Evolutionary conservation across 2,797 vertebrate species (phyloP), one percentile per base, ranked within the genome.

Genomic region (Muraenolepis orangiensis): DNA sequence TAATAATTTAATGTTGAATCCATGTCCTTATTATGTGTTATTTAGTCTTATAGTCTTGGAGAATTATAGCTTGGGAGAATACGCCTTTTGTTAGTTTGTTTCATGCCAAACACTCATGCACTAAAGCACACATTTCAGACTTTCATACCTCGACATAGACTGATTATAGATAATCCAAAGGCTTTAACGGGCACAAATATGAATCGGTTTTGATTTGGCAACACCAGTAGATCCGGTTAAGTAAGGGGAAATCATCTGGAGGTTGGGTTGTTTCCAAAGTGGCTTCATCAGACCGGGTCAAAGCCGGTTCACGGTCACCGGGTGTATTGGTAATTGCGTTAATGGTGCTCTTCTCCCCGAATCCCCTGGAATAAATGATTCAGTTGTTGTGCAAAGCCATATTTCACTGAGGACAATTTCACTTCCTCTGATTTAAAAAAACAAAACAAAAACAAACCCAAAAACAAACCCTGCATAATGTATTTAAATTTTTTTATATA

Each of bases 191-290:
- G 74, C 51, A 29, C 76, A 78, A 82, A 89, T 89, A 85, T 81
- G 28, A 84, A 81, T 72, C 71, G 73, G 68, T 84, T 85, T 85
- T 84, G 84, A 86, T 89, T 86, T 89, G 88, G 78, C 85, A 89
- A 86, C 87, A 89, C 29, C 31, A 7, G 26, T 79, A 72, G 79
- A 84, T 83, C 76, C 82, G 61, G 66, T 91, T 90, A 76, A 29
- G 76, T 77, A 91, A 90, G 75, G 34, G 80, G 20, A 71, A 38
- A 71, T 86, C 85, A 81, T 76, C 78, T 70, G 42, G 23, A 84
- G 85, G 86, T 90, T 86, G 85, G 16, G 57, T 13, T 64, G 26
- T n/a, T 36, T 75, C 67, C 75, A 18, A 46, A 42, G 72, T 73
- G 36, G 36, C 67, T 67, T 68, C 51, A 51, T 3, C n/a, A 13